These are phyloP conservation scores for Pampusana beccarii DNA, from an alignment of 2,113 vertebrate species.

Conservation along the genomic window DNA sequence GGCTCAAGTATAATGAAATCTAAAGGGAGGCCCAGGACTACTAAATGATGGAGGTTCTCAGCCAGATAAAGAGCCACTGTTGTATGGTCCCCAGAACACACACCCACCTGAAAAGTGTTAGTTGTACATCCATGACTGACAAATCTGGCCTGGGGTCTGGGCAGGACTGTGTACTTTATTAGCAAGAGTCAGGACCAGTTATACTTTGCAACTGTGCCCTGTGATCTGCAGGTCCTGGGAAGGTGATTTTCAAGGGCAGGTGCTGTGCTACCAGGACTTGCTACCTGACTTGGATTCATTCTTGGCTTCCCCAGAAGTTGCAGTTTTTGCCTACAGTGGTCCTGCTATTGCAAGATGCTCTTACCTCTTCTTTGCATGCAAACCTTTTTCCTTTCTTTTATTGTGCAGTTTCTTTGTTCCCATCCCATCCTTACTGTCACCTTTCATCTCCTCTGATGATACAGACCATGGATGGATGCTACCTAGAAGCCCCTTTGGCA, in stretches of 20 bases:
- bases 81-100: neutral
- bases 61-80: neutral
- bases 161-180: neutral
- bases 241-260: neutral
- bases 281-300: neutral
- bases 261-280: neutral
- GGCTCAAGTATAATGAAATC: neutral
- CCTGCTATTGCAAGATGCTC: neutral
- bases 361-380: neutral
- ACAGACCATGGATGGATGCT: neutral
- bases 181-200: neutral
- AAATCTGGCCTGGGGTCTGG: neutral
- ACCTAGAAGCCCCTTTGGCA: neutral
- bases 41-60: neutral
- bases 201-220: neutral
- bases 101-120: neutral
- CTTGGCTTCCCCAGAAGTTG: neutral
- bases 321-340: neutral
- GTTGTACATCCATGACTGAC: neutral
- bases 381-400: neutral
- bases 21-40: neutral
- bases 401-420: neutral
- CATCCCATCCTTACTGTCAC: neutral
- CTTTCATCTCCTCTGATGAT: neutral
- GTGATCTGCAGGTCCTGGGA: neutral